Evolutionary conservation across 2,113 vertebrate genomes (phyloP).

Genomic region (Forbesichthys agassizii): DNA sequence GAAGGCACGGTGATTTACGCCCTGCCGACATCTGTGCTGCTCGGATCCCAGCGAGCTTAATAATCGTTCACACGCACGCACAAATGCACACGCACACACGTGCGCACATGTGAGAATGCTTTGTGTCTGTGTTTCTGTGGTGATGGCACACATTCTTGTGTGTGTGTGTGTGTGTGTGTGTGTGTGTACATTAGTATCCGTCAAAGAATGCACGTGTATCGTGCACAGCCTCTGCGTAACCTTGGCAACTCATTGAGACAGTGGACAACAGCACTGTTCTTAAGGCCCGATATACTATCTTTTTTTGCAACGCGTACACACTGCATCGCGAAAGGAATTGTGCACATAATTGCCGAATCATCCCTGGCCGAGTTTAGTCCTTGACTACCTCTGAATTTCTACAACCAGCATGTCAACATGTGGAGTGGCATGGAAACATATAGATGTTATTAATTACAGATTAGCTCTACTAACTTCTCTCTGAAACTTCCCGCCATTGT

Average conservation of each 20-base stretch:
- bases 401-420: too few relatives aligned
- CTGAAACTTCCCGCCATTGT: too few relatives aligned
- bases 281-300: slow-evolving; percentile 14
- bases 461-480: too few relatives aligned
- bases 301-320: too few relatives aligned
- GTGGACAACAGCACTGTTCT: slow-evolving; percentile 34
- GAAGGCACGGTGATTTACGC: slow-evolving; percentile 34
- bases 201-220: not conserved
- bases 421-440: too few relatives aligned
- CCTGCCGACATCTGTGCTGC: slow-evolving; percentile 34
- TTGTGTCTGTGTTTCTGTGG: not conserved
- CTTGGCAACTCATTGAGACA: slow-evolving; percentile 39
- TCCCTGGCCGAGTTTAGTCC: too few relatives aligned
- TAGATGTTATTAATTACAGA: too few relatives aligned
- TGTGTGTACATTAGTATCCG: not conserved
- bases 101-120: slow-evolving; percentile 19
- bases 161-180: not conserved
- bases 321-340: too few relatives aligned
- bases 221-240: slow-evolving; percentile 35
- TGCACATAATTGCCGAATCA: too few relatives aligned
- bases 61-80: not conserved
- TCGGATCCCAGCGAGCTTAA: slow-evolving; percentile 26
- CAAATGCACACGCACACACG: not conserved
- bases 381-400: too few relatives aligned
- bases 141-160: not conserved